These are phyloP conservation scores for Willisornis vidua DNA, from an alignment of 2,113 vertebrate genomes.

Conservation along the genomic window DNA sequence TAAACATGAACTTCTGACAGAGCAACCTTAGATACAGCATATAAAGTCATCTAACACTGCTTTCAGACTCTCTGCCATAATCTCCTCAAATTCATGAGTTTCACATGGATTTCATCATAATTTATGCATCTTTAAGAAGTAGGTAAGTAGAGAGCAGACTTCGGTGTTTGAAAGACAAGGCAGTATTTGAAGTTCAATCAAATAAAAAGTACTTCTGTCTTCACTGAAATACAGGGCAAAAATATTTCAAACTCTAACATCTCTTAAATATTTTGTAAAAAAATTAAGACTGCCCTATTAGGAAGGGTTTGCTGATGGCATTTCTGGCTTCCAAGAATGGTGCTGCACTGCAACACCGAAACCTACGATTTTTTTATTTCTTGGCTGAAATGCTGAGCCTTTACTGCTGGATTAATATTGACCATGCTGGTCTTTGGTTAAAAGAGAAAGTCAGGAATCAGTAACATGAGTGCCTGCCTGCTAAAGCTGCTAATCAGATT, in stretches of 20 bases:
- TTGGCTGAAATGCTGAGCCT: not conserved
- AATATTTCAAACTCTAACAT: not conserved
- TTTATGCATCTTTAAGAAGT: not conserved
- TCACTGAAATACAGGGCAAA: not conserved
- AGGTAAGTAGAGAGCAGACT: not conserved
- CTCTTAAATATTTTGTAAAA: not conserved
- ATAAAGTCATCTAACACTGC: not conserved
- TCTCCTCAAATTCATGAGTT: not conserved
- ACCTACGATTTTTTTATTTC: not conserved
- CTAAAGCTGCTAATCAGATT: not conserved
- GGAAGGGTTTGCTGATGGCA: not conserved
- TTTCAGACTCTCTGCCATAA: not conserved
- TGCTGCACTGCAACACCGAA: conserved; percentile 25
- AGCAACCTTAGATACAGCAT: not conserved
- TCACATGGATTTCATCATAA: not conserved
- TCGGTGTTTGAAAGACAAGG: not conserved
- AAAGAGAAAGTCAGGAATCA: not conserved
- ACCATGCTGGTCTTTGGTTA: not conserved
- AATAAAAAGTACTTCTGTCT: not conserved
- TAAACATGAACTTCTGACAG: not conserved
- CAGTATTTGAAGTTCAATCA: not conserved
- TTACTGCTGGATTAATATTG: not conserved
- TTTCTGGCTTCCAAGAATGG: not conserved
- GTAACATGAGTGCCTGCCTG: not conserved
- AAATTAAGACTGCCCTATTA: not conserved